Evolutionary conservation across 2,888 invertebrate species (phyloP).

Genomic region (Ochropacha duplaris): DNA sequence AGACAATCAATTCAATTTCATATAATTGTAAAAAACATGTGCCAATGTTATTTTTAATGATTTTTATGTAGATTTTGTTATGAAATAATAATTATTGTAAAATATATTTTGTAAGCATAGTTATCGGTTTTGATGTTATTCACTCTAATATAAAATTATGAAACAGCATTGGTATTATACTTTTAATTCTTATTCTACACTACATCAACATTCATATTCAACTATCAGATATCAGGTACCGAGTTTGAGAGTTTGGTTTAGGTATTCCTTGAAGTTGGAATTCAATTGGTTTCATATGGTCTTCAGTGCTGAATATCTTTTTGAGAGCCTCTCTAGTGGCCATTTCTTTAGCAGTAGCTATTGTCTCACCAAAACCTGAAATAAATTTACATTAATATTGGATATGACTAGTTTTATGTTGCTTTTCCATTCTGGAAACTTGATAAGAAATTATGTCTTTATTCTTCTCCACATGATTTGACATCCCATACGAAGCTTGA

Average conservation of each 20-base stretch:
- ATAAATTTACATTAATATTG: conserved; percentile 17
- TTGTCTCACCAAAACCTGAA: conserved; percentile 93
- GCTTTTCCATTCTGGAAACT: too few species aligned
- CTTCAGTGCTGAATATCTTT: conserved; percentile 84
- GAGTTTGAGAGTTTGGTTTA: conserved; percentile 45
- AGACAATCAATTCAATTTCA: neutral
- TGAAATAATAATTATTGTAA: conserved; percentile 19
- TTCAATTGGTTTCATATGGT: conserved; percentile 82
- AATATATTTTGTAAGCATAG: conserved; percentile 34
- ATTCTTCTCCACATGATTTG: neutral
- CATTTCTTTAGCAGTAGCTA: conserved; percentile 92
- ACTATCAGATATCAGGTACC: conserved; percentile 63
- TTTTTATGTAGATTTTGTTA: conserved; percentile 41
- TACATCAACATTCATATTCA: conserved; percentile 39
- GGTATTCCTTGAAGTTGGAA: conserved; percentile 76
- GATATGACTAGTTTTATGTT: neutral
- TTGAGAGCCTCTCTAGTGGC: conserved; percentile 93
- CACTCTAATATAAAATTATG: conserved; percentile 8
- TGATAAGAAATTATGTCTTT: too few species aligned
- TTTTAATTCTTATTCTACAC: conserved; percentile 45
- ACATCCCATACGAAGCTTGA: neutral
- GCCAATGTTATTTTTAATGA: conserved; percentile 34
- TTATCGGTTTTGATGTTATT: neutral
- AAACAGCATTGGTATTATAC: conserved; percentile 27
- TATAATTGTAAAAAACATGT: conserved; percentile 5